Percentiles rank a stretch among this genome's conserved stretches.
phyloP scores from a whole-genome alignment of 2,888 invertebrate species.

The Tetanocera ferruginea region DNA sequence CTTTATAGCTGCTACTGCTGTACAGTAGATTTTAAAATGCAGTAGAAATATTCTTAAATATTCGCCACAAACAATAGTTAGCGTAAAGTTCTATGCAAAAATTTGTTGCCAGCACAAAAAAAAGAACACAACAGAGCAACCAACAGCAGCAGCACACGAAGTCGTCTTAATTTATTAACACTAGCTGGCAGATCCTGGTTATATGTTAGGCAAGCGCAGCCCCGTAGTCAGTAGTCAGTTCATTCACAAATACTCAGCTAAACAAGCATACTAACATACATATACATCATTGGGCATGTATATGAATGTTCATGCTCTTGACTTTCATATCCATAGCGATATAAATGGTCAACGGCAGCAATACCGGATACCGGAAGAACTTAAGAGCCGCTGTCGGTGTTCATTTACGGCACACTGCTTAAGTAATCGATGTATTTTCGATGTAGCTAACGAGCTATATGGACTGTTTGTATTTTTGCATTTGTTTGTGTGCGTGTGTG shows the following conservation, averaged over 20 bases:
- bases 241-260: not conserved
- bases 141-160: not conserved
- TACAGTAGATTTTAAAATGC: too few relatives aligned
- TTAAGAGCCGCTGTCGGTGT: not conserved
- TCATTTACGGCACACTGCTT: not conserved
- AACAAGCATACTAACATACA: not conserved
- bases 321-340: not conserved
- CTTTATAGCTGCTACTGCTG: not conserved
- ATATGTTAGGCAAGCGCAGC: not conserved
- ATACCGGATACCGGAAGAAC: not conserved
- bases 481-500: not conserved
- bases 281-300: too few relatives aligned
- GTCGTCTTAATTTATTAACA: constrained; percentile 17
- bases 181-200: not conserved
- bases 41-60: too few relatives aligned
- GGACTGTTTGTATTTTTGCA: not conserved
- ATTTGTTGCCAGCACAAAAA: not conserved
- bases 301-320: not conserved
- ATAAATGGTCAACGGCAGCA: not conserved
- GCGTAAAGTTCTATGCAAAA: too few relatives aligned
- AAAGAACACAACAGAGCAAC: not conserved
- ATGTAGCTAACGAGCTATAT: not conserved
- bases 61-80: too few relatives aligned
- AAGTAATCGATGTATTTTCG: constrained; percentile 15
- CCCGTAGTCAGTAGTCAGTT: not conserved